phyloP scores from a whole-genome alignment of 2,797 vertebrate genomes.

The Pipistrellus pipistrellus region DNA sequence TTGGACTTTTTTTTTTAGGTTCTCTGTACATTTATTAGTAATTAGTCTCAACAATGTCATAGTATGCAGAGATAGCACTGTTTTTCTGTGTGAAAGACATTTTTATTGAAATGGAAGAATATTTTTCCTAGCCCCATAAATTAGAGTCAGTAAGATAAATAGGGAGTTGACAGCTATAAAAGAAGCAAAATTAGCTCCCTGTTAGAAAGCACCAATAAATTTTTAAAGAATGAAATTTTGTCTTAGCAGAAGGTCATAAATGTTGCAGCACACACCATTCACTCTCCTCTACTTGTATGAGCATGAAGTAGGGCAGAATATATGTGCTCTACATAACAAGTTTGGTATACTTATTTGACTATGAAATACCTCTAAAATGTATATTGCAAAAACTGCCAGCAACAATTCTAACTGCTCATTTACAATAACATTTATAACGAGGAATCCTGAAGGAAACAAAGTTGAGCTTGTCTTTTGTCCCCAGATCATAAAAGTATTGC shows the following conservation, averaged over 20 bases:
- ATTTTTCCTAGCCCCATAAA: constrained; percentile 43
- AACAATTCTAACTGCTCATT: not conserved
- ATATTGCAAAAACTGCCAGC: not conserved
- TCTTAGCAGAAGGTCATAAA: constrained; percentile 49
- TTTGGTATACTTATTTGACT: not conserved
- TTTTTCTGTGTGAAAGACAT: constrained; percentile 44
- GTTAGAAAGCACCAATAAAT: constrained; percentile 34
- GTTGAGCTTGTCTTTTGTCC: not conserved
- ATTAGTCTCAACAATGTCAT: constrained; percentile 58
- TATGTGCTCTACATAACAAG: not conserved
- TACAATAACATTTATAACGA: not conserved
- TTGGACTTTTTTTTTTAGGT: not conserved
- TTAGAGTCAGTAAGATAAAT: constrained; percentile 60
- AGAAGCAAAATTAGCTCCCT: constrained; percentile 6
- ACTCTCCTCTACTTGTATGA: not conserved
- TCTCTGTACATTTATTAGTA: constrained; percentile 27
- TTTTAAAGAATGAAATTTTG: constrained; percentile 45
- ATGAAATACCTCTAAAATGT: constrained; percentile 33
- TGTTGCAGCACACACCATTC: not conserved
- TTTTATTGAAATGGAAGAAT: constrained; percentile 49
- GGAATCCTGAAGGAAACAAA: constrained; percentile 18
- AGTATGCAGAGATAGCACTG: constrained; percentile 6
- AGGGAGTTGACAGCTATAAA: constrained; percentile 33
- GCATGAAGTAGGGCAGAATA: not conserved
- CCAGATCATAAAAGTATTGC: constrained; percentile 15